Evolutionary conservation across 2,888 invertebrate species (phyloP).

Genomic region (Deilephila porcellus): DNA sequence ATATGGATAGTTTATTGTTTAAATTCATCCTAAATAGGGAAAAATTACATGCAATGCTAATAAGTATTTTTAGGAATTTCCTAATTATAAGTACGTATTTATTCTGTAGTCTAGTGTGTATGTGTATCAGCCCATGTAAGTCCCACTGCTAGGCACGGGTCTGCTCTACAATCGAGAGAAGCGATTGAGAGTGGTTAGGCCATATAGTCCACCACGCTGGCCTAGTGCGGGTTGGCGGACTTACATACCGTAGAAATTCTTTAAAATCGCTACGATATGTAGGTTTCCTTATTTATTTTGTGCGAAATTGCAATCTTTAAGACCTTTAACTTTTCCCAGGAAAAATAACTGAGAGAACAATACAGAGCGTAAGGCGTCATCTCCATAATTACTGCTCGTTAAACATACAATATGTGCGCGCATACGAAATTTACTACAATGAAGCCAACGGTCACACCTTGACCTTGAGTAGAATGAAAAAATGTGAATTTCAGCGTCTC

Average conservation of each 20-base stretch:
- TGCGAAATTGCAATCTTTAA: slow-evolving; percentile 3
- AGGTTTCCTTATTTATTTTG: not conserved
- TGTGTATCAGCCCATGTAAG: too few relatives aligned
- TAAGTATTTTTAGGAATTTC: not conserved
- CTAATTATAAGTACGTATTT: too few relatives aligned
- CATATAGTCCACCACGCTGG: too few relatives aligned
- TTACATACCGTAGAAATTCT: too few relatives aligned
- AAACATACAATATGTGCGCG: slow-evolving; percentile 35
- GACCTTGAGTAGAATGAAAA: slow-evolving; percentile 67
- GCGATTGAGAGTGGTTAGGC: too few relatives aligned
- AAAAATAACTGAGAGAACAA: not conserved
- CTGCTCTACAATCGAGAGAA: too few relatives aligned
- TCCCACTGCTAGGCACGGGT: too few relatives aligned
- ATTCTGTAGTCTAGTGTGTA: too few relatives aligned
- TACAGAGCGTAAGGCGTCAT: not conserved
- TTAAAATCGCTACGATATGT: too few relatives aligned
- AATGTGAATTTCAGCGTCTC: slow-evolving; percentile 59
- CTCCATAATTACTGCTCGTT: slow-evolving; percentile 6
- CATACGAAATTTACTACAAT: slow-evolving; percentile 27
- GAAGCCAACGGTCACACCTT: slow-evolving; percentile 57
- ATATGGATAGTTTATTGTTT: slow-evolving; percentile 1
- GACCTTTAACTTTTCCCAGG: not conserved
- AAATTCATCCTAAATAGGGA: not conserved
- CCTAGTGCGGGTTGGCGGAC: too few relatives aligned
- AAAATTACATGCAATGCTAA: not conserved